These are phyloP conservation scores for Dimorphilus gyrociliatus DNA, from an alignment of 2,888 invertebrate species.

Conservation along the genomic window DNA sequence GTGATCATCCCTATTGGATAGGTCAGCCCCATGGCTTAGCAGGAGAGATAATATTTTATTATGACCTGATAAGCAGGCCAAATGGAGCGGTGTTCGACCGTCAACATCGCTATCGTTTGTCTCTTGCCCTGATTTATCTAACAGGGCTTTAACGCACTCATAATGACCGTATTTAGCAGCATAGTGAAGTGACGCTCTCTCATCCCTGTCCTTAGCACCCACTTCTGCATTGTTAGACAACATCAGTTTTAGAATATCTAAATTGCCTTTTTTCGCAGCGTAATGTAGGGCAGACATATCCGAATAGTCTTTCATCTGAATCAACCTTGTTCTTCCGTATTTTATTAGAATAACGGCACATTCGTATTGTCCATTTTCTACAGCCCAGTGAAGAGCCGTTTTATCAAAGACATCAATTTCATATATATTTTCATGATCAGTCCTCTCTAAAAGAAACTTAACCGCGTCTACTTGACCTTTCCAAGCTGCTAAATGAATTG, in stretches of 20 bases:
- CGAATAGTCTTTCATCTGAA: constrained; percentile 12
- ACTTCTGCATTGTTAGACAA: constrained; percentile 10
- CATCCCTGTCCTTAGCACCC: constrained; percentile 14
- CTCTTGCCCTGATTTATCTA: constrained; percentile 11
- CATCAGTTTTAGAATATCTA: constrained; percentile 11
- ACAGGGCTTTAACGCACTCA: constrained; percentile 12
- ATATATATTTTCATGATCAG: constrained; percentile 13
- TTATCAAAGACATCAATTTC: constrained; percentile 13
- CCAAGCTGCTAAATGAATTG: constrained; percentile 14
- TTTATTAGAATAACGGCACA: constrained; percentile 11
- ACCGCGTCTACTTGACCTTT: constrained; percentile 15
- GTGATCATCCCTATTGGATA: constrained; percentile 14
- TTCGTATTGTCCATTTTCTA: constrained; percentile 13
- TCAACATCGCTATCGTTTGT: constrained; percentile 17
- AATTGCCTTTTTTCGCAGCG: constrained; percentile 13
- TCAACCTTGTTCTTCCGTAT: constrained; percentile 7
- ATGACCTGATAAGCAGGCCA: constrained; percentile 14
- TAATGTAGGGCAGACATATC: constrained; percentile 17
- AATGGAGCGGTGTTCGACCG: constrained; percentile 14
- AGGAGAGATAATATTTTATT: constrained; percentile 13
- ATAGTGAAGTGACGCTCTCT: constrained; percentile 15
- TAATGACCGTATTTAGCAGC: constrained; percentile 11
- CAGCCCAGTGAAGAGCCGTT: constrained; percentile 15
- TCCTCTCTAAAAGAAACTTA: constrained; percentile 11
- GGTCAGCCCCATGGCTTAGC: constrained; percentile 12